These are phyloP conservation scores for Xiphophorus maculatus DNA, from an alignment of 2,113 vertebrate genomes.

Conservation along the genomic window DNA sequence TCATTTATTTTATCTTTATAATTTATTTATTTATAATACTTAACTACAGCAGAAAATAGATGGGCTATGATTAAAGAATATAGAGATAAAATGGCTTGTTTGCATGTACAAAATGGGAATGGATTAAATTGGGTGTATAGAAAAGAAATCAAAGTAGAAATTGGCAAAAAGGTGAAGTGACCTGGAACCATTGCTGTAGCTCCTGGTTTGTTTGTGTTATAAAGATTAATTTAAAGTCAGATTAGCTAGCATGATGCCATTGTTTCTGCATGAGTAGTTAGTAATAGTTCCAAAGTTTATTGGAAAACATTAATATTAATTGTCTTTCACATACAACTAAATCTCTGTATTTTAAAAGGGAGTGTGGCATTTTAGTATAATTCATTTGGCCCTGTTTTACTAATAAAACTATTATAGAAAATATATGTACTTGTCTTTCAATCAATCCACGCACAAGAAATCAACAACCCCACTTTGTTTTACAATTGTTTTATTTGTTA, in stretches of 20 bases:
- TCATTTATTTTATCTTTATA: no score
- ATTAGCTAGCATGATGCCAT: not conserved
- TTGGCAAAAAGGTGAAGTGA: no score
- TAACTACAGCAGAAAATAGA: no score
- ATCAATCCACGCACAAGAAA: conserved; percentile 58
- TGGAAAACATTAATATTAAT: not conserved
- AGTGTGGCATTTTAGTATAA: not conserved
- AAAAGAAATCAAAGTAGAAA: not conserved
- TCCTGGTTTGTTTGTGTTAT: no score
- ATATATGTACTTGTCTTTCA: not conserved
- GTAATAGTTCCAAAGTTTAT: not conserved
- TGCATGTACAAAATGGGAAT: not conserved
- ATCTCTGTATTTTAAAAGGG: not conserved
- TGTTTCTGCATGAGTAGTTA: not conserved
- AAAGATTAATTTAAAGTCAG: not conserved
- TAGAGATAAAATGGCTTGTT: no score
- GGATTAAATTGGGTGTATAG: not conserved
- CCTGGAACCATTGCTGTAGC: no score
- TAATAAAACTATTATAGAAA: not conserved
- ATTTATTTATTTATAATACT: no score
- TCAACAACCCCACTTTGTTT: conserved; percentile 59
- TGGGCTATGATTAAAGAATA: no score
- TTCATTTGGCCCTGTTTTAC: not conserved
- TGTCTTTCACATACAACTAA: not conserved
- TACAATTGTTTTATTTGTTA: conserved; percentile 82